Evolutionary conservation across 2,797 vertebrate species (phyloP).

Genomic region (Artibeus lituratus): DNA sequence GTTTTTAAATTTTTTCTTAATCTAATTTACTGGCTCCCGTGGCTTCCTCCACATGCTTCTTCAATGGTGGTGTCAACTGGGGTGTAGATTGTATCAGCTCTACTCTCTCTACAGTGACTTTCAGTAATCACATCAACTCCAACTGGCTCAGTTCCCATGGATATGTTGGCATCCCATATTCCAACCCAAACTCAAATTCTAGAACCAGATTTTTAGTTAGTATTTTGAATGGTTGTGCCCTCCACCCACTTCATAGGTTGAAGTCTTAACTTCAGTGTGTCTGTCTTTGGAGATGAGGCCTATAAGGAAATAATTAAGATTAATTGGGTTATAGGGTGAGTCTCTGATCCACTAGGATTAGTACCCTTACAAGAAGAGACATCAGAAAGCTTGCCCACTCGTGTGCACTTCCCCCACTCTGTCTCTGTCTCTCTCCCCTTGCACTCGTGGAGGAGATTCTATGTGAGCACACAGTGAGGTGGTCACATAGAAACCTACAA

Average conservation of each 20-base stretch:
- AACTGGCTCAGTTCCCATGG: background rate
- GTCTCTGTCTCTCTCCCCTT: no score
- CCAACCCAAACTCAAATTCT: background rate
- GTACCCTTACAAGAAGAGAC: background rate
- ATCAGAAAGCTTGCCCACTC: background rate
- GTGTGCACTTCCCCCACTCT: background rate
- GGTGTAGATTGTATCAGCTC: background rate
- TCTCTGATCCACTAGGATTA: background rate
- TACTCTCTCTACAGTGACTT: background rate
- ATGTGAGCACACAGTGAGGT: background rate
- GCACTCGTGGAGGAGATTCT: background rate
- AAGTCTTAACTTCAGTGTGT: background rate
- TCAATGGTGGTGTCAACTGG: background rate
- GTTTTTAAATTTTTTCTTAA: background rate
- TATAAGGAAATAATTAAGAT: background rate
- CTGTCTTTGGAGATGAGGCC: background rate
- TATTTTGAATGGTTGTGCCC: background rate
- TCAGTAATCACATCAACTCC: background rate
- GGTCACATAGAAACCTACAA: rapidly evolving
- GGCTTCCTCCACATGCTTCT: background rate
- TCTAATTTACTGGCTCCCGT: background rate
- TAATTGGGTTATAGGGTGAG: background rate
- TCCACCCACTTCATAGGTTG: background rate
- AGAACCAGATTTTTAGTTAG: background rate
- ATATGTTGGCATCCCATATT: background rate